phyloP scores from a whole-genome alignment of 2,113 vertebrate species.

The Catharus fuscescens region DNA sequence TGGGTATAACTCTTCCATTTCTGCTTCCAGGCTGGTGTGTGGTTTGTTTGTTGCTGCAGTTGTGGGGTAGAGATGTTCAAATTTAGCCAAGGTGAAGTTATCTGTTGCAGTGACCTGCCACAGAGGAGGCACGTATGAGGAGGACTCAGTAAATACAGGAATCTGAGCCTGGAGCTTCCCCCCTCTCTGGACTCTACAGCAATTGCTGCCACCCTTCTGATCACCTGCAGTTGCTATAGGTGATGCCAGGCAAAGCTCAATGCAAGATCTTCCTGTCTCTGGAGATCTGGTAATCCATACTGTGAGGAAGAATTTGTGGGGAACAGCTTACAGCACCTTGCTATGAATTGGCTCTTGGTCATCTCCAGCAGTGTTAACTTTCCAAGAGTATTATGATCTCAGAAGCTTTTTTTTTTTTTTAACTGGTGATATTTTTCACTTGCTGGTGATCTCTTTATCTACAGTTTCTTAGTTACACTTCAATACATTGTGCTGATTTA shows the following conservation, averaged over 20 bases:
- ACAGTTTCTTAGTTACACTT: background rate
- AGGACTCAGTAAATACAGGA: background rate
- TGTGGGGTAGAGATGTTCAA: background rate
- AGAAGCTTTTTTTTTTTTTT: background rate
- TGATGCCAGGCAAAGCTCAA: background rate
- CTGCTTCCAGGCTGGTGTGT: background rate
- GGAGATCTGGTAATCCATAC: background rate
- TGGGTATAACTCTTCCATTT: background rate
- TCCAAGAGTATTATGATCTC: background rate
- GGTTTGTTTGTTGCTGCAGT: background rate
- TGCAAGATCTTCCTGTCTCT: background rate
- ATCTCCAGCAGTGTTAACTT: background rate
- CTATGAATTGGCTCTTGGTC: background rate
- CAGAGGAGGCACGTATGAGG: background rate
- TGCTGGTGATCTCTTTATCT: background rate
- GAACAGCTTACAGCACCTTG: background rate
- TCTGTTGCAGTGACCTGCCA: background rate
- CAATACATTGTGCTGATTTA: background rate
- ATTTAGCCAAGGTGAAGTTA: slow-evolving; percentile 14
- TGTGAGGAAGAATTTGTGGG: background rate
- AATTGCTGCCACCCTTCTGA: background rate
- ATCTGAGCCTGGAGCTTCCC: background rate
- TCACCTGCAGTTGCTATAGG: background rate
- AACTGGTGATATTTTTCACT: background rate
- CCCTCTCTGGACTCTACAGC: accelerated